A percentile compares a stretch with the other conserved stretches of the same genome.
Conservation (phyloP, 2,797 vertebrate genomes). For the Diplodus puntazzo region DNA sequence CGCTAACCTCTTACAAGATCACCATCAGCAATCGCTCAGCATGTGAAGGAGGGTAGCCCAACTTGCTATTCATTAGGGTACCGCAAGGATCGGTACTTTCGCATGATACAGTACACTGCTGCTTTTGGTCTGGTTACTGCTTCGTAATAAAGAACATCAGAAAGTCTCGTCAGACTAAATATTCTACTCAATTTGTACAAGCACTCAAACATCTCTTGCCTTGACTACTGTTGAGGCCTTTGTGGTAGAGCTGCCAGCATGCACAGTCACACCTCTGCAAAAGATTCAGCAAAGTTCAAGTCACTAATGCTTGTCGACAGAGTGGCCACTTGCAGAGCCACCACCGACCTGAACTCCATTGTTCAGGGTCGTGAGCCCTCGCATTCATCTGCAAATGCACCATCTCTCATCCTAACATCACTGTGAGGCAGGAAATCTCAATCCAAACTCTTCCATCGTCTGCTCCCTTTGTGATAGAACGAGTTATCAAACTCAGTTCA, state of each 20-base stretch:
- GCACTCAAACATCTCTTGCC: neutral
- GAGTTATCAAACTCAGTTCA: conserved; percentile 1
- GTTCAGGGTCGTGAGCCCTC: neutral
- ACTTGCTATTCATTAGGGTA: neutral
- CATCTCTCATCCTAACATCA: neutral
- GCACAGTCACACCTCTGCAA: neutral
- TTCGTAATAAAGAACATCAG: neutral
- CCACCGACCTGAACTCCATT: neutral
- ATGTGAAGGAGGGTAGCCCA: neutral
- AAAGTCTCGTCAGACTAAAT: neutral
- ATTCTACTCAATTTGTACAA: neutral
- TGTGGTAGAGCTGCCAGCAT: neutral
- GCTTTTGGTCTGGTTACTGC: no score
- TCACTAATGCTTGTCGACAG: neutral
- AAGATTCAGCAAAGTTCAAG: neutral
- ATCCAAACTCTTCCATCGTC: neutral
- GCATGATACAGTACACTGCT: no score
- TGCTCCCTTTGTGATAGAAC: conserved; percentile 3
- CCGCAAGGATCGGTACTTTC: neutral
- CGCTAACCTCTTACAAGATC: no score
- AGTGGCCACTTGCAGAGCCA: neutral
- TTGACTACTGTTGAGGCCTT: neutral
- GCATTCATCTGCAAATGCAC: conserved; percentile 2
- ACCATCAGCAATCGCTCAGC: neutral
- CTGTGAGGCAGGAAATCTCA: neutral